Conservation (phyloP, 2,113 vertebrate genomes). For the Chionodraco myersi region DNA sequence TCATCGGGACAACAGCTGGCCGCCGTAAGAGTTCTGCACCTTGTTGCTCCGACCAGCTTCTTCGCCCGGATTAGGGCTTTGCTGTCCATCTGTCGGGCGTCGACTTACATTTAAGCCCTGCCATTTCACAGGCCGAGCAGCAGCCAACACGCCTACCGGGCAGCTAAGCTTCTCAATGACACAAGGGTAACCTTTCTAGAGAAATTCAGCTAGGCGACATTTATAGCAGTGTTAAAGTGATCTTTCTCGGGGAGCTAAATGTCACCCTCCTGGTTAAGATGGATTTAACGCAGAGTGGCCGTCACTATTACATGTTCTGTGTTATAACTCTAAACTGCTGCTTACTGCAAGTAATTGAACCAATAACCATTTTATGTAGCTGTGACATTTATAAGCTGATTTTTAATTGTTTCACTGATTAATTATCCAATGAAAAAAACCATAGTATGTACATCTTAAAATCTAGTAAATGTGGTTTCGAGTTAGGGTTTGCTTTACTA, state of each 20-base stretch:
- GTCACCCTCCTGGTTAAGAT: conserved; percentile 48
- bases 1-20: conserved; percentile 71
- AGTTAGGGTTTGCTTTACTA: not conserved
- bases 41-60: conserved; percentile 74
- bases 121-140: conserved; percentile 72
- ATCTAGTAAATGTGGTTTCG: not conserved
- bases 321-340: not conserved
- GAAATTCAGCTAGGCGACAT: conserved; percentile 50
- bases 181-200: conserved; percentile 68
- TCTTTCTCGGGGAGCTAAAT: conserved; percentile 44
- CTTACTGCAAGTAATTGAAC: conserved; percentile 3
- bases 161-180: conserved; percentile 72
- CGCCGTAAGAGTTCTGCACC: conserved; percentile 74
- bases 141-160: conserved; percentile 60
- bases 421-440: not conserved
- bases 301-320: conserved; percentile 6
- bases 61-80: conserved; percentile 78
- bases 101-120: conserved; percentile 79
- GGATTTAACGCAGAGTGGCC: conserved; percentile 40
- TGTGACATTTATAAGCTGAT: not conserved
- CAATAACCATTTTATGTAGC: conserved; percentile 9
- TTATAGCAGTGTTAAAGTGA: conserved; percentile 36
- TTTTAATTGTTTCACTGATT: not conserved
- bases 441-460: not conserved
- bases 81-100: conserved; percentile 80